Conservation (phyloP, 2,888 invertebrate species). For the Tachina lurida region DNA sequence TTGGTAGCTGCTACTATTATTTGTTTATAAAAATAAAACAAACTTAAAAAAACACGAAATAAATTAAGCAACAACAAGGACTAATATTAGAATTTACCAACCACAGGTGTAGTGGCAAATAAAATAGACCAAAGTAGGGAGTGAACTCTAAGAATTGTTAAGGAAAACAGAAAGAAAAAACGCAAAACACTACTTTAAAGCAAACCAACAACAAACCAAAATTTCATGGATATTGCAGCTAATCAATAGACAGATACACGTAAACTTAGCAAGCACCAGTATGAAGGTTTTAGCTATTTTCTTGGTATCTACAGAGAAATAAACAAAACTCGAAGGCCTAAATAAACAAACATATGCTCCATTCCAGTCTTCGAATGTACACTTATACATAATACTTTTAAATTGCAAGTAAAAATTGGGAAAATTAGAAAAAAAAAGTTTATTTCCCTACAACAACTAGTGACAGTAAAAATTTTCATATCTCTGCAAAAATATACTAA, state of each 20-base stretch:
- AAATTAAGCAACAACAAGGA: constrained; percentile 7
- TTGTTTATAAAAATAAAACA: constrained; percentile 18
- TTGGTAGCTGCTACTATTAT: constrained; percentile 21
- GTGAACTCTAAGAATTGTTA: not conserved
- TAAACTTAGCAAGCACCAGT: not conserved
- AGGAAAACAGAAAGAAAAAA: not conserved
- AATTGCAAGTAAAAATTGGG: not conserved
- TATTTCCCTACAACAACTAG: too few relatives aligned
- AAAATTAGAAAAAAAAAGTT: not conserved
- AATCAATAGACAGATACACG: constrained; percentile 56
- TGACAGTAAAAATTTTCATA: not conserved
- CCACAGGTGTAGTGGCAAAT: constrained; percentile 52
- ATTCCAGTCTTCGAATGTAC: constrained; percentile 16
- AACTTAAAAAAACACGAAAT: not conserved
- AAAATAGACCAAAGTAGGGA: constrained; percentile 27
- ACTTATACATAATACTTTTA: constrained; percentile 18
- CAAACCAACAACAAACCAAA: constrained; percentile 21
- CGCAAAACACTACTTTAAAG: constrained; percentile 8
- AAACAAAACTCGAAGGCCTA: not conserved
- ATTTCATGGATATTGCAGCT: constrained; percentile 41
- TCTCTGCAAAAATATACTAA: not conserved
- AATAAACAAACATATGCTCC: constrained; percentile 28
- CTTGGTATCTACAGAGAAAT: not conserved
- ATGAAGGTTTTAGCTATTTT: not conserved
- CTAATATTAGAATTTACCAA: constrained; percentile 41